Base-by-base conservation (phyloP, 53 echinoderm and acorn worm genomes). In the Glandiceps talaboti region DNA sequence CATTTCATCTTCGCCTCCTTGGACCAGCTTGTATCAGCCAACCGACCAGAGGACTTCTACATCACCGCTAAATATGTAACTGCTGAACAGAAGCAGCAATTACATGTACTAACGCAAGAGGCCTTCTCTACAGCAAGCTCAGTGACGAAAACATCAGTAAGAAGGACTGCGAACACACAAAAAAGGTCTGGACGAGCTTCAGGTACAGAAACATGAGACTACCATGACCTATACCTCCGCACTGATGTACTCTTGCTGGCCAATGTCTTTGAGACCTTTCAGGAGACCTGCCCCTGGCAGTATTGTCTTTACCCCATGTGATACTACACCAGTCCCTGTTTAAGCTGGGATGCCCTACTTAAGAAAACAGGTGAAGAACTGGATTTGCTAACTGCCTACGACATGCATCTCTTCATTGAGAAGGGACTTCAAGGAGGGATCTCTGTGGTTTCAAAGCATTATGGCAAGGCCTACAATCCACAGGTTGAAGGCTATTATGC, bases 1-100 rank as follows among this genome's bases (percentile, higher is more conserved):
- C 81, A 88, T 74, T 85, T 85, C 30, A 30, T 88, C 77, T 75
- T 75, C 0, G 82, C 85, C 32, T 74, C 85, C 14, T 79, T 88
- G 14, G 82, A 72, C 33, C 81, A 88, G 76, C 14, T 81, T 88
- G 27, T 77, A 30, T 29, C 85, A 88, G 76, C 84, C 27, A 80
- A 80, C 81, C 33, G 28, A 29, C 33, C 33, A 14, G 85, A 85
- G 31, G 30, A 76, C 0, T 86, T 86, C 64, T 20, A 45, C 6
- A 45, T 20, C 6, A 45, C 64, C 6, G 64, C 64, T 12, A 20
- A 45, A 20, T 45, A 45, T 76, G 31, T 27, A 81, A 83, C 14
- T 14, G 81, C 0, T 89, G 86, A 27, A 31, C 26, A 26, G 89
- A 89, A 75, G 33, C 83, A 27, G 0, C 27, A 26, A 77, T 89